A percentile compares a stretch with the other conserved stretches of the same genome.
Evolutionary conservation across 1,140 invertebrate species (phyloP).

Genomic region (Hylaeus volcanicus): DNA sequence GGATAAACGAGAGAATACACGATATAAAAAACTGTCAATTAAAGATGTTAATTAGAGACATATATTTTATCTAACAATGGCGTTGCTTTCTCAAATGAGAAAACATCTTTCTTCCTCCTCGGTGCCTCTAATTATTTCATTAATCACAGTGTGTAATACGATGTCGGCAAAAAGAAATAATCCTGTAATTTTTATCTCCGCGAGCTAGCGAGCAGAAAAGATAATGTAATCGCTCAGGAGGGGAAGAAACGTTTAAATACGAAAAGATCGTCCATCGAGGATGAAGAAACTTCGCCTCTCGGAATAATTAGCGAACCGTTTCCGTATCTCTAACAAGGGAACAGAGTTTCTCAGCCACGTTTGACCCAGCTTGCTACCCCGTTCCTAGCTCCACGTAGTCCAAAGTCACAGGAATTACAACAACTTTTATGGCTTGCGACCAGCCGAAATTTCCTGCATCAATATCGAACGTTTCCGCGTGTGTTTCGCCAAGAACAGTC

Average conservation of each 20-base stretch:
- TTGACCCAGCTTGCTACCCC: background rate
- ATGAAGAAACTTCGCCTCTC: background rate
- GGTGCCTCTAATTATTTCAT: too few species aligned
- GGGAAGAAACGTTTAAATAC: background rate
- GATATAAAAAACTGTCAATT: too few species aligned
- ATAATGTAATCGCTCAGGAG: background rate
- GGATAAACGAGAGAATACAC: too few species aligned
- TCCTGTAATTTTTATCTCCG: too few species aligned
- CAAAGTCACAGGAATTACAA: constrained; percentile 27
- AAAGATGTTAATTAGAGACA: too few species aligned
- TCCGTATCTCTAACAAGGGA: background rate
- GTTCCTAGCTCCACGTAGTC: constrained; percentile 5
- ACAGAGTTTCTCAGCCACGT: background rate
- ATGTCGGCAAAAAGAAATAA: too few species aligned
- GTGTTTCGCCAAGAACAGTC: constrained; percentile 3
- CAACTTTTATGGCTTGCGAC: constrained; percentile 24
- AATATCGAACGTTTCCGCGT: constrained; percentile 18
- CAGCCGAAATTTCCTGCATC: constrained; percentile 37
- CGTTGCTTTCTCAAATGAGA: too few species aligned
- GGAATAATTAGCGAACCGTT: background rate
- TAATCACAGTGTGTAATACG: too few species aligned
- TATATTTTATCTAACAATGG: too few species aligned
- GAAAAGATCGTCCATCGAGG: background rate
- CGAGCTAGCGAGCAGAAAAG: too few species aligned
- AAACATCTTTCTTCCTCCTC: too few species aligned